Evolutionary conservation across 2,888 invertebrate genomes (phyloP), one percentile per base, ranked within the genome.

Genomic region (Spodoptera littoralis): DNA sequence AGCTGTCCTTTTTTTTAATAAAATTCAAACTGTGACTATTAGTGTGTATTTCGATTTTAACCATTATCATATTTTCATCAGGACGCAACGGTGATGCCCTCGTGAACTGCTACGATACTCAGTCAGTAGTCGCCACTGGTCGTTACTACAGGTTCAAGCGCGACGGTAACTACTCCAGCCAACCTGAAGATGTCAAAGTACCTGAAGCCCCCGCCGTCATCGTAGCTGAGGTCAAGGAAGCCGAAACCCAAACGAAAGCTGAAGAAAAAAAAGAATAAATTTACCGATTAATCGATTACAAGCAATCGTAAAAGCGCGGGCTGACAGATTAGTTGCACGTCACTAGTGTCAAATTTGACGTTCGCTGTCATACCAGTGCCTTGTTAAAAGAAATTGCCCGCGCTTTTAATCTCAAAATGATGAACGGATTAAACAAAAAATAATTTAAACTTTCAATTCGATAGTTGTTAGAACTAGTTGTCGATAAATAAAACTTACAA

Each of bases 41-140:
- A 1, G 9, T 36, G 9, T 36, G 8, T 36, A 8, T 36, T 36
- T 8, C 9, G 1, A 36, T 36, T 6, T 36, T 36, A 42, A 8
- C 3, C 9, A 13, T 30, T n/a, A 9, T 27, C 4, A 0, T 51
- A 22, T 52, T 6, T 47, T 57, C 63, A 27, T 24, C 95, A 77
- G 98, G 97, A 61, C 95, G 92, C 62, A 90, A 93, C 46, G 96
- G 96, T 22, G 96, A 96, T 82, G 96, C 96, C 1, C 88, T 96
- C 12, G 90, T 95, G 65, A 95, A 95, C 83, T 96, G 96, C 83
- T 95, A 96, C 76, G 91, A 93, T 65, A 82, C 89, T 6, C 84
- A 89, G 27, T 93, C 94, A 4, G 93, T 89, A 41, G 91, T 89
- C 1, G 94, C 90, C 0, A 83, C 88, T 18, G 85, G 89, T 2